Percentiles rank a stretch among this genome's conserved stretches.
phyloP scores from a whole-genome alignment of 2,797 vertebrate genomes.

The Poeciliopsis presidionis region DNA sequence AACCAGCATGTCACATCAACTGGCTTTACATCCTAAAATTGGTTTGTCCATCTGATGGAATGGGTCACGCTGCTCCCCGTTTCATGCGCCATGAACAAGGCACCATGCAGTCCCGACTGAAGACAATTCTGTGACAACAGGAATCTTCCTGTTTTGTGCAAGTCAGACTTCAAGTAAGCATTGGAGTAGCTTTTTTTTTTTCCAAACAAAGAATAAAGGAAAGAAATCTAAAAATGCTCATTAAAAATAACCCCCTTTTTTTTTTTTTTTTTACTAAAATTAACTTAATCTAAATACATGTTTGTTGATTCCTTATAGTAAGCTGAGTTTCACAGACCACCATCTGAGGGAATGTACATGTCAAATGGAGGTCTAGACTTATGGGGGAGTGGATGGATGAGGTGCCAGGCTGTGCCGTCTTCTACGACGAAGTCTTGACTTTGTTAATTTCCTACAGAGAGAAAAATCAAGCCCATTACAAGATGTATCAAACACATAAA shows the following conservation, averaged over 20 bases:
- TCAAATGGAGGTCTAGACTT: slow-evolving; percentile 54
- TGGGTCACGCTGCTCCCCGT: background rate
- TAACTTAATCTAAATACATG: slow-evolving; percentile 29
- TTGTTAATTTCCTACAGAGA: slow-evolving; percentile 71
- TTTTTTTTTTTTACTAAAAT: slow-evolving; percentile 1
- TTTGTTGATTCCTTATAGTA: slow-evolving; percentile 21
- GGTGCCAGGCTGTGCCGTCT: background rate
- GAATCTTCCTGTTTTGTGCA: background rate
- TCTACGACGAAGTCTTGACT: slow-evolving; percentile 68
- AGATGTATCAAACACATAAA: background rate
- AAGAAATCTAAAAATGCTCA: slow-evolving; percentile 11
- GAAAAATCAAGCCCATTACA: background rate
- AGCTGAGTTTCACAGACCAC: slow-evolving; percentile 40
- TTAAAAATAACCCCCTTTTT: background rate
- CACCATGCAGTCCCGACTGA: background rate
- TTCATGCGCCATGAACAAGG: background rate
- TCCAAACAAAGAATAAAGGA: background rate
- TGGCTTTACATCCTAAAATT: slow-evolving; percentile 10
- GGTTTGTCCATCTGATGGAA: slow-evolving; percentile 35
- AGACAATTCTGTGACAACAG: slow-evolving; percentile 1
- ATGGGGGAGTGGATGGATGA: slow-evolving; percentile 56
- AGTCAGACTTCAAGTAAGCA: slow-evolving; percentile 40
- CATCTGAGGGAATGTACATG: slow-evolving; percentile 72
- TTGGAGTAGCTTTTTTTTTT: slow-evolving; percentile 37
- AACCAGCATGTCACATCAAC: background rate